Evolutionary conservation across 2,888 invertebrate genomes (phyloP), one percentile per base, ranked within the genome.

Genomic region (Ornithoptera priamus): DNA sequence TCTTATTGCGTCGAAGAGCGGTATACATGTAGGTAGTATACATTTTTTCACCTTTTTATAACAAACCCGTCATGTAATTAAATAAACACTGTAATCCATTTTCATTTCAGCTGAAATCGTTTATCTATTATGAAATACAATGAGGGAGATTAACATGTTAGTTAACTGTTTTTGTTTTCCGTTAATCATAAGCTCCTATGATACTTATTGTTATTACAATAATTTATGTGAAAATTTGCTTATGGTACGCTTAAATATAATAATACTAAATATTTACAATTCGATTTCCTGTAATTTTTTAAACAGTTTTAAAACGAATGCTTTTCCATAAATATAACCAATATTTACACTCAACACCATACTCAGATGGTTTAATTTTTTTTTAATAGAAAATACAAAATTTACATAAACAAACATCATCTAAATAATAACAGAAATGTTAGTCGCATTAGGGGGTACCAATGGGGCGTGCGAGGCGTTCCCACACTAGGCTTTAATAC

Each of bases 401-500:
- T 36, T 60, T 63, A 63, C 30, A 72, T 72, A 75, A 73, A 73
- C 72, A 69, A 65, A 75, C 75, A 69, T 77, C 72, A 75, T 64
- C 50, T 62, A 62, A 59, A 36, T 60, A 56, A 56, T 20, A 59
- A 57, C 63, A 64, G 67, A 60, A 81, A 80, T 78, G 79, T 81
- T 83, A 81, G 79, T 78, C 78, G 78, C 78, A 78, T 80, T 82
- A 77, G 72, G 72, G 22, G 78, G 80, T 81, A 77, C 80, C 74
- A 81, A 83, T 86, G 85, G 82, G 87, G 82, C 85, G 82, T 86
- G 84, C 81, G 85, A 77, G 79, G 78, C 77, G 87, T 91, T 91
- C 91, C 90, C 92, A 92, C 89, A 88, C 82, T 80, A 80, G 75
- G 85, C 87, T 87, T 90, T 92, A 92, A 92, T 91, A 90, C 92